Conservation (phyloP, 1,140 invertebrate genomes). For the Nephila pilipes region DNA sequence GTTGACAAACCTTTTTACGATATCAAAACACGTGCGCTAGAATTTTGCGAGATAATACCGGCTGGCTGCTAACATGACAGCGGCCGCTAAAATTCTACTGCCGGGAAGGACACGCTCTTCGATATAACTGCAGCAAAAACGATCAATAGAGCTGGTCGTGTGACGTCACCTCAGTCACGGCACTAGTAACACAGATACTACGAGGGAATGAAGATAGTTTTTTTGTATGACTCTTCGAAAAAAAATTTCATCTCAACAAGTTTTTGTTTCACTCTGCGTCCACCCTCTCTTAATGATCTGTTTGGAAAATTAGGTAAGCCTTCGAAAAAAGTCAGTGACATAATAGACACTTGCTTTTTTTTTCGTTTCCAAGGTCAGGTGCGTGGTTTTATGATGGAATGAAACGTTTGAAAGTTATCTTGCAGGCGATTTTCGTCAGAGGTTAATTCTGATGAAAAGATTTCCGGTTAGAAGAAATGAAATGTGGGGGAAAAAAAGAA, state of each 20-base stretch:
- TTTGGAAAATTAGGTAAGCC: constrained; percentile 46
- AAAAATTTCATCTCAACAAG: constrained; percentile 27
- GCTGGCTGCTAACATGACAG: background rate
- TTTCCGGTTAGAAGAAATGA: background rate
- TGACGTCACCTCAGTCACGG: constrained; percentile 65
- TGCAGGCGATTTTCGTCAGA: background rate
- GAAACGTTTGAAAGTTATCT: background rate
- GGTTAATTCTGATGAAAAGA: background rate
- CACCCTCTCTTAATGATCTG: constrained; percentile 29
- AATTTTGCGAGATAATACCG: background rate
- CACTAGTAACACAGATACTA: constrained; percentile 37
- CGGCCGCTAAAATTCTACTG: constrained; percentile 27
- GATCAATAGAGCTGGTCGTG: constrained; percentile 52
- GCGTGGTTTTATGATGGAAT: constrained; percentile 22
- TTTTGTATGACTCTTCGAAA: background rate
- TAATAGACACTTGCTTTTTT: constrained; percentile 19
- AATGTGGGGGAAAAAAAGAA: background rate
- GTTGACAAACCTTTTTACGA: background rate
- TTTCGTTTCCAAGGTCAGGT: constrained; percentile 17
- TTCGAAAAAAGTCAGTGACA: constrained; percentile 39
- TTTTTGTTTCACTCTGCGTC: constrained; percentile 8
- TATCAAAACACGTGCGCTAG: constrained; percentile 12
- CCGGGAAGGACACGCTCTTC: background rate
- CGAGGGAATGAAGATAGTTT: background rate
- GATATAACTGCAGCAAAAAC: constrained; percentile 17